Base-by-base conservation (phyloP, 2,797 vertebrate genomes). In the Lutra lutra region DNA sequence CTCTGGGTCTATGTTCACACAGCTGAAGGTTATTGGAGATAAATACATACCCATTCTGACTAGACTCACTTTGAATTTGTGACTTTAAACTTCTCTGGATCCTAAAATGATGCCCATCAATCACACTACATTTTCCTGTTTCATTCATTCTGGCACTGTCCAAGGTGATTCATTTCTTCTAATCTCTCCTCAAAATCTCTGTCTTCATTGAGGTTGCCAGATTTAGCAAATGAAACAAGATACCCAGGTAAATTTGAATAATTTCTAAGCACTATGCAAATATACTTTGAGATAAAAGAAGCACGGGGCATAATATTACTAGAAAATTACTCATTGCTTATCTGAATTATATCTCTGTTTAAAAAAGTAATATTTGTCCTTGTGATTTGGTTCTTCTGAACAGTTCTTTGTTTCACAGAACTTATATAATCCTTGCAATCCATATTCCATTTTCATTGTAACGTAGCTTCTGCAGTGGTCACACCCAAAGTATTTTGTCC, bases 401-500 rank as follows among this genome's bases (percentile, higher is more conserved):
- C 5, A 51, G 40, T 68, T 96, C 21, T 27, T 83, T 85, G 18
- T 80, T 51, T 92, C 25, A 86, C 9, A 78, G 13, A 38, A 80
- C 90, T 89, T 86, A 66, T 78, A 86, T 85, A 92, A 46, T 79
- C 91, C 54, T 82, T 56, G 15, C 9, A 56, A 27, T 93, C 27
- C 68, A 1, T 70, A 18, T 77, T 88, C 46, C 32, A 48, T 83
- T 92, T 73, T 32, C 17, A 43, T 40, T 54, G 8, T 60, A 78
- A 78, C 0, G 77, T 27, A 35, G 11, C 9, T 83, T 89, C 54
- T 77, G 13, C 2, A 18, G 5, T 72, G 29, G 14, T 78, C 70
- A 88, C 35, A 62, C 7, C 3, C 35, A 80, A 85, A 1, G 58
- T 86, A 38, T 12, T 87, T 70, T 64, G 15, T 82, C 58, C 11